Evolutionary conservation across 1,140 invertebrate species (phyloP).

Genomic region (Melanaphis sacchari): DNA sequence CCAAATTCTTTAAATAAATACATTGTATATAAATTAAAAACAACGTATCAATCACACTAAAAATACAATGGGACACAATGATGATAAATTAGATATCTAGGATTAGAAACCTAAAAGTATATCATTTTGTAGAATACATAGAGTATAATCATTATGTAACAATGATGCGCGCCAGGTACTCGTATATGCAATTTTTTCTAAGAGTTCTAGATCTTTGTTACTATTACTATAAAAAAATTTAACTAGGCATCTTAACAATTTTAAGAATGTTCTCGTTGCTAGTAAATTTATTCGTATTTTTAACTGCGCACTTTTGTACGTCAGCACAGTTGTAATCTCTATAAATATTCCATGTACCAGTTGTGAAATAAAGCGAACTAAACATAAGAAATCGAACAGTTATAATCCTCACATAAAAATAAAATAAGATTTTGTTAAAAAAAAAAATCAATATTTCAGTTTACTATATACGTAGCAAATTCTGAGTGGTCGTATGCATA

Average conservation of each 20-base stretch:
- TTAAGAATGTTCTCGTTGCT: not conserved
- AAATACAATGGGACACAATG: not conserved
- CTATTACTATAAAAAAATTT: not conserved
- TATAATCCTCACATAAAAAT: not conserved
- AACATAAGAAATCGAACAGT: not conserved
- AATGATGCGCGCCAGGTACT: not conserved
- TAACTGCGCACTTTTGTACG: not conserved
- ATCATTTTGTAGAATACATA: too few relatives aligned
- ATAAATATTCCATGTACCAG: not conserved
- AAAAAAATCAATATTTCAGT: constrained; percentile 2
- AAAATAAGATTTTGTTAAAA: not conserved
- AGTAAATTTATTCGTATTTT: constrained; percentile 24
- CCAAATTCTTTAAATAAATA: too few relatives aligned
- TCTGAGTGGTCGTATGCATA: not conserved
- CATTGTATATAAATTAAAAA: too few relatives aligned
- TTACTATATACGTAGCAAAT: not conserved
- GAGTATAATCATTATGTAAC: not conserved
- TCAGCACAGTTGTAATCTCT: not conserved
- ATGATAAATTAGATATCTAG: too few relatives aligned
- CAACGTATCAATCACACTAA: not conserved
- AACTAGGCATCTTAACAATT: not conserved
- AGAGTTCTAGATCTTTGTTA: not conserved
- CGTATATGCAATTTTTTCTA: not conserved
- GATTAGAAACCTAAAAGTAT: too few relatives aligned
- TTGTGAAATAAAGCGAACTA: not conserved